Evolutionary conservation across 2,797 vertebrate genomes (phyloP).

Genomic region (Avahi laniger): DNA sequence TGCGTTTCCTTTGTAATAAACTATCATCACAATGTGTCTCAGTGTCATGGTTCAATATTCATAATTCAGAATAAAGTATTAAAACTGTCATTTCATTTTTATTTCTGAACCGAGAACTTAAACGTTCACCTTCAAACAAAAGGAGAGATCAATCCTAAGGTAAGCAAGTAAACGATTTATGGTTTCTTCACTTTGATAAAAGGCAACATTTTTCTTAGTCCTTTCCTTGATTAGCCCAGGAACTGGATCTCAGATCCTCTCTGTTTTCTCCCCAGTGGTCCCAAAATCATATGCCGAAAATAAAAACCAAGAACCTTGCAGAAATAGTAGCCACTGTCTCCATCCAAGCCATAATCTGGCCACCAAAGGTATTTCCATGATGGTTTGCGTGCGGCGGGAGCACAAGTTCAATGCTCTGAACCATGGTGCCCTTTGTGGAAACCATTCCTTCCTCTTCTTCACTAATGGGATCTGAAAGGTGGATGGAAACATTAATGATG

Average conservation of each 20-base stretch:
- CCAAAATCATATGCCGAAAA: not conserved
- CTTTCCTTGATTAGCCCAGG: not conserved
- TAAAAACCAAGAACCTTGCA: slow-evolving; percentile 82
- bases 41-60: not conserved
- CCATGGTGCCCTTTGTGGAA: slow-evolving; percentile 78
- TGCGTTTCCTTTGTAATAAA: not conserved
- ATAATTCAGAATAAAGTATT: slow-evolving; percentile 47
- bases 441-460: slow-evolving; percentile 69
- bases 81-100: not conserved
- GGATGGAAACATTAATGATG: not conserved
- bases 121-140: not conserved
- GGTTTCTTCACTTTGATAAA: slow-evolving; percentile 71
- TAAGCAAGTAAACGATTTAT: slow-evolving; percentile 35
- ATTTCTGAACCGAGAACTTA: slow-evolving; percentile 24
- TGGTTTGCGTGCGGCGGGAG: slow-evolving; percentile 88
- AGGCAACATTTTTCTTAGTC: slow-evolving; percentile 57
- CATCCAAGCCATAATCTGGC: slow-evolving; percentile 91
- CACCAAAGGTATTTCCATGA: slow-evolving; percentile 88
- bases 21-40: slow-evolving; percentile 29
- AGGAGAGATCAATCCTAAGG: slow-evolving; percentile 4
- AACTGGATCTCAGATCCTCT: not conserved
- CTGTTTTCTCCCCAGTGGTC: not conserved
- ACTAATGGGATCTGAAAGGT: slow-evolving; percentile 71
- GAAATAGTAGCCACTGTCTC: slow-evolving; percentile 87
- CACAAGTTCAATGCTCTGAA: slow-evolving; percentile 88